phyloP scores from a whole-genome alignment of 2,113 vertebrate genomes.

The Eleginops maclovinus region DNA sequence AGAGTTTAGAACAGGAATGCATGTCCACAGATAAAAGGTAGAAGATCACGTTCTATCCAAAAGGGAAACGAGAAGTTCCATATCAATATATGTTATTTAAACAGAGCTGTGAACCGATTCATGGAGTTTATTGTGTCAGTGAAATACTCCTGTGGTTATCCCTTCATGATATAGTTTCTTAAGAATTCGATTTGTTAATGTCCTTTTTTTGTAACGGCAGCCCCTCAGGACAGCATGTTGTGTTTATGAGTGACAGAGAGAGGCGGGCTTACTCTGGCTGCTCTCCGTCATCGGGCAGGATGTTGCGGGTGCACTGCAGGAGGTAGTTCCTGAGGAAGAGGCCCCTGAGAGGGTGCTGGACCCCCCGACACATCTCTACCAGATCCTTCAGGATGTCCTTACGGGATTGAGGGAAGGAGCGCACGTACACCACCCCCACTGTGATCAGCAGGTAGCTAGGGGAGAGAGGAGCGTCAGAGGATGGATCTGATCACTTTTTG shows the following conservation, averaged over 20 bases:
- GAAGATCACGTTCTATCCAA: no score
- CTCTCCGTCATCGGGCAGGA: conserved; percentile 96
- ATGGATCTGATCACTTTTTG: not conserved
- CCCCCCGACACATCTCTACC: conserved; percentile 99
- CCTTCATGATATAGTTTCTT: no score
- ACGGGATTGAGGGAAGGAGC: conserved; percentile 98
- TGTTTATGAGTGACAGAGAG: not conserved
- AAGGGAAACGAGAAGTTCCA: no score
- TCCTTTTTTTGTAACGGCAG: no score
- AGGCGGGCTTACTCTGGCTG: conserved; percentile 90
- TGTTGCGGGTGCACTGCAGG: conserved; percentile 97
- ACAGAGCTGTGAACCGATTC: no score
- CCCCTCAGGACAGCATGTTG: not conserved
- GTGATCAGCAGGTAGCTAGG: conserved; percentile 97
- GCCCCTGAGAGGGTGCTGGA: conserved; percentile 97
- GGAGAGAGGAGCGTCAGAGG: not conserved
- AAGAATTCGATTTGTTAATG: not conserved
- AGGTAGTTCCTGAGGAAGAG: conserved; percentile 98
- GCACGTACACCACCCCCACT: conserved; percentile 97
- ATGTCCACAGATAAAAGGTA: no score
- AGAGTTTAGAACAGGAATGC: not conserved
- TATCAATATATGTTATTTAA: no score
- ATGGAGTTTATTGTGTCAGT: no score
- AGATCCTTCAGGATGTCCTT: conserved; percentile 98
- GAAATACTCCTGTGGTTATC: no score